Base-by-base conservation (phyloP, 2,888 invertebrate species). In the Acanthosepion lycidas region DNA sequence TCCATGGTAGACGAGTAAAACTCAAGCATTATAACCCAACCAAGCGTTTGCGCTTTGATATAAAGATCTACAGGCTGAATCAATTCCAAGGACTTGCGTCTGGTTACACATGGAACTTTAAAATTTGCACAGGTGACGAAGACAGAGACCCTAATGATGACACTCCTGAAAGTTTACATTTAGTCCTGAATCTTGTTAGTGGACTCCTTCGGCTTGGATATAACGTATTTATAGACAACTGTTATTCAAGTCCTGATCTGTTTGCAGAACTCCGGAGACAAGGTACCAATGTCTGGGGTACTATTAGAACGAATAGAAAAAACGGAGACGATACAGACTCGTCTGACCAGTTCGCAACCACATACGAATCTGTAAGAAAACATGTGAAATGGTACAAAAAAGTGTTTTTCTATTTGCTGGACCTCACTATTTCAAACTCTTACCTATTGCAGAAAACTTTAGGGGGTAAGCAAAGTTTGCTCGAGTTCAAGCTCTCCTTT, bases 331-430 rank as follows among this genome's bases (percentile, higher is more conserved):
- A 91, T 42, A 48, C 91, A 0, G 48, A 91, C 33, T 33, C 23
- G n/a, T 91, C 42, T 91, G 42, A 33, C 23, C 91, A 91, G 91
- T 91, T 91, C 18, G 20, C 15, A 91, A 8, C 42, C 33, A 91
- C 42, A 12, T 91, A 91, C 20, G 91, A 33, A 33, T 42, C 48
- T 91, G n/a, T 91, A 23, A 91, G 42, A 91, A 91, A 91, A 91
- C 33, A 33, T 33, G 48, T 91, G 42, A 91, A 42, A 91, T 91
- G 91, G 91, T 91, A 91, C 23, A 91, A 91, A 91, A 91, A 91
- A 91, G 6, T 91, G 91, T 91, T 91, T 12, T 91, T 48, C n/a
- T 33, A 91, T 33, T 48, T 91, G 9, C 23, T 91, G 18, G 91
- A 91, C 42, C 91, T 91, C 23, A 42, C 42, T 91, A 42, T 91